phyloP scores from a whole-genome alignment of 2,797 vertebrate species.

The Amniataba percoides region DNA sequence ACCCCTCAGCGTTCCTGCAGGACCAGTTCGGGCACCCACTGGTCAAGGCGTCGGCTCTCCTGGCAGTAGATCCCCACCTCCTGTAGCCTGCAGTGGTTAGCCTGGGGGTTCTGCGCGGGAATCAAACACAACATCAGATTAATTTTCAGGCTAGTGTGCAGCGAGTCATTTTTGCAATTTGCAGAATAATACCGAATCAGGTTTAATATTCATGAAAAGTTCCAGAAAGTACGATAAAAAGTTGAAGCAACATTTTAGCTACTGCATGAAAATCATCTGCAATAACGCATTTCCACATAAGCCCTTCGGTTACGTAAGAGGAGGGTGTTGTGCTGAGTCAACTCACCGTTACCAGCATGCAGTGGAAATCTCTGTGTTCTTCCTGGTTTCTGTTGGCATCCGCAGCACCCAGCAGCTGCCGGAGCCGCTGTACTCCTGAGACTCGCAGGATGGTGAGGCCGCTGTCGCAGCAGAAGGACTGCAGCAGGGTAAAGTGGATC shows the following conservation, averaged over 20 bases:
- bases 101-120: constrained; percentile 86
- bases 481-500: constrained; percentile 96
- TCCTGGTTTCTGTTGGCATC: constrained; percentile 83
- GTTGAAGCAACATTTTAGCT: not conserved
- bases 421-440: constrained; percentile 88
- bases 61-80: constrained; percentile 92
- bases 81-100: constrained; percentile 88
- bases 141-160: not conserved
- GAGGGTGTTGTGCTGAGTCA: constrained; percentile 1
- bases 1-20: constrained; percentile 89
- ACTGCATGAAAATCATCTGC: not conserved
- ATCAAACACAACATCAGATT: constrained; percentile 12
- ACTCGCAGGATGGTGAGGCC: constrained; percentile 92
- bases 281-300: constrained; percentile 5
- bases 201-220: not conserved
- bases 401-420: constrained; percentile 82
- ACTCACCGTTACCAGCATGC: constrained; percentile 94
- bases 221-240: constrained; percentile 4
- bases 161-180: not conserved
- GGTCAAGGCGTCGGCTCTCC: constrained; percentile 90
- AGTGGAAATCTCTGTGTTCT: constrained; percentile 89
- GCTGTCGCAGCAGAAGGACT: constrained; percentile 93
- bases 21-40: constrained; percentile 91
- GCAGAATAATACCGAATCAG: not conserved
- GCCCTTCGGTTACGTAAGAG: constrained; percentile 32